These are phyloP conservation scores for Microtus ochrogaster DNA, from an alignment of 2,113 vertebrate genomes.

Conservation along the genomic window DNA sequence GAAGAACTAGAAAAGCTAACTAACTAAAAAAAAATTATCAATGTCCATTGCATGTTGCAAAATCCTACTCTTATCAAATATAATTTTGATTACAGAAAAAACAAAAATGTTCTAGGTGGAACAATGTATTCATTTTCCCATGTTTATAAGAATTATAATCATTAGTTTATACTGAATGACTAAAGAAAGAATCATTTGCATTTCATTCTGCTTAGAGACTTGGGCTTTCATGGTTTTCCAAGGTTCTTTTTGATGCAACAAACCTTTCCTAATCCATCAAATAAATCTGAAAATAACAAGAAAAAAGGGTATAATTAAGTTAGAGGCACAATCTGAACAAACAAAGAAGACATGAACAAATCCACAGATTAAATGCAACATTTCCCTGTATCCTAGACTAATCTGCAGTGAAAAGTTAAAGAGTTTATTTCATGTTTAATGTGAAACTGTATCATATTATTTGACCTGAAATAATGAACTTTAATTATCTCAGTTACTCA, in stretches of 20 bases:
- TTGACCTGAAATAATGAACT: slow-evolving; percentile 4
- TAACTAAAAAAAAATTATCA: slow-evolving; percentile 73
- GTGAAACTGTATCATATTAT: neutral
- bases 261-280: slow-evolving; percentile 50
- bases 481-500: slow-evolving; percentile 68
- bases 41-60: slow-evolving; percentile 44
- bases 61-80: neutral
- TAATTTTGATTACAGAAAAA: neutral
- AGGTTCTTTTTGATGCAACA: slow-evolving; percentile 2
- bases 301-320: neutral
- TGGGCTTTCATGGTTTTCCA: neutral
- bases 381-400: slow-evolving; percentile 33
- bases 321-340: neutral
- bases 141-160: neutral
- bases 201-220: neutral
- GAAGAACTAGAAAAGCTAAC: slow-evolving; percentile 76
- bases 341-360: neutral
- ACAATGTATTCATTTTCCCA: neutral
- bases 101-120: slow-evolving; percentile 8
- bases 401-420: neutral
- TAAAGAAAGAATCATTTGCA: slow-evolving; percentile 27
- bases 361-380: neutral
- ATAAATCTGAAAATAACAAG: slow-evolving; percentile 31
- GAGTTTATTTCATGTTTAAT: slow-evolving; percentile 18
- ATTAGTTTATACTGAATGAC: neutral